Evolutionary conservation across 1,140 invertebrate species (phyloP), one percentile per base, ranked within the genome.

Genomic region (Drosophila punjabiensis): DNA sequence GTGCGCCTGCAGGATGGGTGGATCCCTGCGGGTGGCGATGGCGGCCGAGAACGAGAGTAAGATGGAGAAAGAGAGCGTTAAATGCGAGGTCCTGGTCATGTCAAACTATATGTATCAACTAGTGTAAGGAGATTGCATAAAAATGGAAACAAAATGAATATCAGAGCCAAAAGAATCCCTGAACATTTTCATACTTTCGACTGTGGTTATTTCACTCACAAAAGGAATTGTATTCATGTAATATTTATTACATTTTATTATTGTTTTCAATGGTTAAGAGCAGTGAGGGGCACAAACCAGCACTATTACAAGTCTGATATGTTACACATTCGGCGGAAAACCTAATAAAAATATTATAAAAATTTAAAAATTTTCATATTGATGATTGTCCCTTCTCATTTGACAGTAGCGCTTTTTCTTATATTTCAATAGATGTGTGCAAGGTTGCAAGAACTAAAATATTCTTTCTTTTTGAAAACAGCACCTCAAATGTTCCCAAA

Each of bases 1-100:
- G 94, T 97, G 97, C 56, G 95, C 95, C 69, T 94, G 94, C 80
- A 98, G 93, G 33, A 96, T 95, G 43, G 96, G 96, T 41, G 97
- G 96, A 88, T 98, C 96, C 69, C 97, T 98, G 92, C 53, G 84
- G 75, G 84, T 59, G 59, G 75, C 45, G 67, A 53, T 35, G 61
- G 45, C 32, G 20, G 58, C 37, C 61, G 60, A 30, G 47, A 68
- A 80, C 10, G 56, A 67, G 50, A 68, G 16, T 52, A 24, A 67
- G 30, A 58, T 10, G 33, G 16, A 74, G 28, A 62, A 9, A 45
- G 41, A 63, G 30, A 24, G 33, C 24, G 8, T 55, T 79, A 56
- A 79, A 53, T 39, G 50, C 33, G 50, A 43, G 43, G 43, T 28
- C 35, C 61, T 39, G 65, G 28, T n/a, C 47, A 63, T 59, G 58